Evolutionary conservation across 2,888 invertebrate genomes (phyloP).

Genomic region (Saturnia japonica): DNA sequence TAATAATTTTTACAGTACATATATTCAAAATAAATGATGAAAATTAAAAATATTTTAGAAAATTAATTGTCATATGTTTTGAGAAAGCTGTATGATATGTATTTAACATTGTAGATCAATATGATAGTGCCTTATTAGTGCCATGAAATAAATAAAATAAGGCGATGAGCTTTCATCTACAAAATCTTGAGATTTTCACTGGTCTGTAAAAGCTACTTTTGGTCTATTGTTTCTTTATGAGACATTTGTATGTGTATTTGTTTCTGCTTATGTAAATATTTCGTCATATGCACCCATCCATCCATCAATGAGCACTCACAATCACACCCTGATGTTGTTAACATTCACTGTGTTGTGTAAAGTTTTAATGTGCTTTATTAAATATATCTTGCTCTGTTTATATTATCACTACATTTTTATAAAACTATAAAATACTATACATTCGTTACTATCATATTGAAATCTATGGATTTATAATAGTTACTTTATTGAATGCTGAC

Average conservation of each 20-base stretch:
- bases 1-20: background rate
- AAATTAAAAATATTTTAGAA: background rate
- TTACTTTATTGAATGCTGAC: background rate
- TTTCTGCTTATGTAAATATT: slow-evolving; percentile 34
- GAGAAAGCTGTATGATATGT: background rate
- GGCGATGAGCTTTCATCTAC: background rate
- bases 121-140: background rate
- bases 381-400: slow-evolving; percentile 37
- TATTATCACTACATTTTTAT: slow-evolving; percentile 24
- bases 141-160: background rate
- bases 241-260: background rate
- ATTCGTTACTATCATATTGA: slow-evolving; percentile 12
- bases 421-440: background rate
- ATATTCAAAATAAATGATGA: background rate
- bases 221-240: background rate
- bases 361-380: slow-evolving; percentile 42
- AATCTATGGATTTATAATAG: background rate
- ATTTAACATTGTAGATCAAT: background rate
- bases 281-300: slow-evolving; percentile 20
- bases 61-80: background rate
- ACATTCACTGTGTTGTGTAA: slow-evolving; percentile 32
- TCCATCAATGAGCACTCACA: slow-evolving; percentile 12
- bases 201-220: background rate
- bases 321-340: background rate
- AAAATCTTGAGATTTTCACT: background rate